Conservation (phyloP, 2,888 invertebrate genomes). For the Nemotelus nigrinus region DNA sequence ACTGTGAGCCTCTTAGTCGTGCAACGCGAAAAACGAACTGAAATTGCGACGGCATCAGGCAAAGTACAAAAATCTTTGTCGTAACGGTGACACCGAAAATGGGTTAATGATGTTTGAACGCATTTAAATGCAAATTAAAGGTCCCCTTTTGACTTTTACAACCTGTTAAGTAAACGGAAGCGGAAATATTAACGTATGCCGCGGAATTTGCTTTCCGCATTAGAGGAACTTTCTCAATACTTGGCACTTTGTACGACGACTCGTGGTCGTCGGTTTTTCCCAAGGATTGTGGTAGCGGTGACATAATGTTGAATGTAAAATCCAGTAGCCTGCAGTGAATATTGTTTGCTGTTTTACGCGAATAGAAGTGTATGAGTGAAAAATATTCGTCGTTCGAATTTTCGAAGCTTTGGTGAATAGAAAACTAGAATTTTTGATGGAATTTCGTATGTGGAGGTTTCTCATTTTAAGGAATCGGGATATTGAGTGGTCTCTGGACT, state of each 20-base stretch:
- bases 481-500: too few species aligned
- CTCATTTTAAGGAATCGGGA: too few species aligned
- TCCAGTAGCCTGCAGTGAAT: too few species aligned
- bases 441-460: too few species aligned
- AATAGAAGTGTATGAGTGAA: too few species aligned
- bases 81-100: constrained; percentile 20
- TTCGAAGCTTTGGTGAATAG: too few species aligned
- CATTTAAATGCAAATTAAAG: constrained; percentile 43
- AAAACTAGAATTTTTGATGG: too few species aligned
- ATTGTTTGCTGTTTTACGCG: too few species aligned
- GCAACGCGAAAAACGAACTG: not conserved
- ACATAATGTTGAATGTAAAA: too few species aligned
- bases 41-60: not conserved
- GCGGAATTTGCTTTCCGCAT: constrained; percentile 9
- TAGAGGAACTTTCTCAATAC: too few species aligned
- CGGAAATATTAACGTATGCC: constrained; percentile 33
- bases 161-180: constrained; percentile 38
- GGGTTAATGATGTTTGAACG: constrained; percentile 43
- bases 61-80: constrained; percentile 20
- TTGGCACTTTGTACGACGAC: not conserved
- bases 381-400: too few species aligned
- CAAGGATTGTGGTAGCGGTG: too few species aligned
- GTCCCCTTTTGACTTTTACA: constrained; percentile 25
- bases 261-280: not conserved
- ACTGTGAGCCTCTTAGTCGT: not conserved